These are phyloP conservation scores for Andrena bicolor DNA, from an alignment of 2,888 invertebrate genomes.

Conservation along the genomic window DNA sequence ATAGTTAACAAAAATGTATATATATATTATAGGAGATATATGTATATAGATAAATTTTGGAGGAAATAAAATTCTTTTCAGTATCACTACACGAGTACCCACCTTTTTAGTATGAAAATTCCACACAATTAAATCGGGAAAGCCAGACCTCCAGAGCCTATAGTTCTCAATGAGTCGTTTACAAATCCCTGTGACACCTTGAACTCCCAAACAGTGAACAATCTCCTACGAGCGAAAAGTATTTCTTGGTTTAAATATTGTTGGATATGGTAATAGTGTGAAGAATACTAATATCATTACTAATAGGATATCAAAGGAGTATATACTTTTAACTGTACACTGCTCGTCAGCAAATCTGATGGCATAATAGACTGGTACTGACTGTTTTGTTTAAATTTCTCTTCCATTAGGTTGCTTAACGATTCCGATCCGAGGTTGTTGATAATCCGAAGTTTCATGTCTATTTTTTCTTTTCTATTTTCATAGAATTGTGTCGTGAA, in stretches of 20 bases:
- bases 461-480: constrained; percentile 88
- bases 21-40: neutral
- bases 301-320: constrained; percentile 15
- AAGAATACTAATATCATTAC: neutral
- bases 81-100: constrained; percentile 40
- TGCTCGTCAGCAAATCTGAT: constrained; percentile 65
- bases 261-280: neutral
- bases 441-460: constrained; percentile 86
- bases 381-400: constrained; percentile 68
- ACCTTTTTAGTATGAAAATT: constrained; percentile 86
- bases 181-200: constrained; percentile 87
- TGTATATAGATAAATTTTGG: neutral
- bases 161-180: constrained; percentile 87
- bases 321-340: constrained; percentile 73
- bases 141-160: constrained; percentile 89
- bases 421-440: constrained; percentile 82
- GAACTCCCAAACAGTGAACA: constrained; percentile 86
- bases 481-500: constrained; percentile 88
- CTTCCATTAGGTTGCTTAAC: constrained; percentile 85
- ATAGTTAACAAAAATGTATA: neutral
- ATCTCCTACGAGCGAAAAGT: constrained; percentile 82
- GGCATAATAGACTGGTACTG: constrained; percentile 74
- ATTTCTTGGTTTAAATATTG: constrained; percentile 1
- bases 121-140: constrained; percentile 95
- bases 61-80: constrained; percentile 3